These are phyloP conservation scores for Sciaenops ocellatus DNA, from an alignment of 2,797 vertebrate species.

Conservation along the genomic window DNA sequence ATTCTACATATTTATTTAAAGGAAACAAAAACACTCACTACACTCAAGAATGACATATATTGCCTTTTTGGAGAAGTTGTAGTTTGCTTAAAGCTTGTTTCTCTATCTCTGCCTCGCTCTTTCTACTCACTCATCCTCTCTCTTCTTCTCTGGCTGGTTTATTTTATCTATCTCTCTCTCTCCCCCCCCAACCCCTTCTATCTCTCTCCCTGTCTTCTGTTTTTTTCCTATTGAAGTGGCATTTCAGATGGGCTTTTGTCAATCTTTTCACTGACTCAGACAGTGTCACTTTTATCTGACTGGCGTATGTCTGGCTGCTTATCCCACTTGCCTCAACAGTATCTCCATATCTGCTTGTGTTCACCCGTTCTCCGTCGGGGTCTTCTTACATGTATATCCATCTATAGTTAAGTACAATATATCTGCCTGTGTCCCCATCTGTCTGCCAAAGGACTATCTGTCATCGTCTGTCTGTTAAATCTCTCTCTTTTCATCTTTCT, in stretches of 20 bases:
- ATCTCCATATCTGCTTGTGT: slow-evolving; percentile 30
- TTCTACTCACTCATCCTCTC: slow-evolving; percentile 39
- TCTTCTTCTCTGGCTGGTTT: slow-evolving; percentile 36
- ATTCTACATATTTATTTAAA: slow-evolving; percentile 87
- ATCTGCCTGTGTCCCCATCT: slow-evolving; percentile 43
- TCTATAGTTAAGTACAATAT: slow-evolving; percentile 24
- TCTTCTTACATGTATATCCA: neutral
- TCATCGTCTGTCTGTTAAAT: slow-evolving; percentile 52
- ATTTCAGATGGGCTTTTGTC: slow-evolving; percentile 23
- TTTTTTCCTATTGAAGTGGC: neutral
- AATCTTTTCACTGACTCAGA: slow-evolving; percentile 29
- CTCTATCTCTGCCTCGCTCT: slow-evolving; percentile 48
- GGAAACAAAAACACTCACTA: slow-evolving; percentile 76
- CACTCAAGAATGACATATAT: slow-evolving; percentile 90
- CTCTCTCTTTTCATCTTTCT: slow-evolving; percentile 29
- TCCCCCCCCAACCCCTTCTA: too few species aligned
- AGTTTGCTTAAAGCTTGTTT: slow-evolving; percentile 74
- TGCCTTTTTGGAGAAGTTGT: slow-evolving; percentile 86
- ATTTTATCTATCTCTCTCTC: neutral
- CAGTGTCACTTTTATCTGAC: slow-evolving; percentile 16
- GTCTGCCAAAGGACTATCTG: slow-evolving; percentile 33
- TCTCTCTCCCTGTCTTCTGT: neutral
- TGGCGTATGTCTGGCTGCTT: slow-evolving; percentile 10
- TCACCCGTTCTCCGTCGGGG: slow-evolving; percentile 3
- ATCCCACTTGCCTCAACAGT: slow-evolving; percentile 31